Evolutionary conservation across 2,113 vertebrate genomes (phyloP), one percentile per base, ranked within the genome.

Genomic region (Osmerus eperlanus): DNA sequence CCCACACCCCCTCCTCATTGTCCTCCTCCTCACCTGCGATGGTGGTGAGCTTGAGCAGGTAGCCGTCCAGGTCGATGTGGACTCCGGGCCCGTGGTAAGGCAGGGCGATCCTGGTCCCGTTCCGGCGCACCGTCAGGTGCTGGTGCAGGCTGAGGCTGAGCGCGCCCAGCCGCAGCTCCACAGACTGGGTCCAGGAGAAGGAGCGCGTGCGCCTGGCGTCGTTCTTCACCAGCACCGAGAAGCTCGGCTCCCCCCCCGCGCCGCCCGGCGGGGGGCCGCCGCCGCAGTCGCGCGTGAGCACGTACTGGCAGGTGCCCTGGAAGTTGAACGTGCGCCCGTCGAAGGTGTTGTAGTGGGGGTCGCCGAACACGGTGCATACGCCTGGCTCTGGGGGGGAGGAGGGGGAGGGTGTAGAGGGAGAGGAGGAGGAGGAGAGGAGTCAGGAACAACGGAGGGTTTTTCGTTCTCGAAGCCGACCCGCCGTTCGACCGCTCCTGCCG

Each of bases 341-440:
- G 82, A 98, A 99, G 70, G 97, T 99, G 93, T 99, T 99, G 95
- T 99, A 99, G 93, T 99, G 97, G 59, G 97, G 97, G 80, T 99
- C 97, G 71, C 97, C 97, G 84, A 99, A 99, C 2, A 98, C 97
- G 14, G 97, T 99, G 84, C 97, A 99, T 25, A 99, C 97, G 9
- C 97, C 97, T 3, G 97, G 97, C 84, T 99, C 97, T 99, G 92
- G 60, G 92, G 60, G 53, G 64, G 81, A 77, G 84, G 77, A 84
- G 83, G 78, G 90, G 86, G 92, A 83, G 18, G 2, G 19, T 32
- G 28, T 23, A 58, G 2, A 63, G 18, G 54, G 13, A 62, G 13
- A 61, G 32, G 41, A 47, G 32, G 32, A 36, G 32, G 7, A 36
- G 32, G 32, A 36, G 32, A 36, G 32, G 41, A 9, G 41, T 47